Conservation (phyloP, 2,888 invertebrate genomes). For the Rhingia rostrata region DNA sequence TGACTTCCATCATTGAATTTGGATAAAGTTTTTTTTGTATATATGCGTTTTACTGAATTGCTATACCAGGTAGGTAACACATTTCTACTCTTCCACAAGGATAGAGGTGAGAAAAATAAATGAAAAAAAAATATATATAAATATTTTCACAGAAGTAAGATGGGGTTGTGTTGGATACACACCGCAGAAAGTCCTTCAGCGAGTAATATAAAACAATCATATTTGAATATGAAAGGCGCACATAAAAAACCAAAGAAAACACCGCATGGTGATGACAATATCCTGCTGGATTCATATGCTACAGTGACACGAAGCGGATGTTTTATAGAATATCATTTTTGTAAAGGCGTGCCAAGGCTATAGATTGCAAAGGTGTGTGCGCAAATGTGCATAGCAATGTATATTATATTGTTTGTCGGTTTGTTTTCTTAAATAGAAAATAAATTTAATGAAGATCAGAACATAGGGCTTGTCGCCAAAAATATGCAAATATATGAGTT, state of each 20-base stretch:
- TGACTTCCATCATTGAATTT: constrained; percentile 38
- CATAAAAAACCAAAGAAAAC: constrained; percentile 16
- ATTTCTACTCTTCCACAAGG: not conserved
- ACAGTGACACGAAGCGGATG: not conserved
- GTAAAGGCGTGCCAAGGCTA: constrained; percentile 29
- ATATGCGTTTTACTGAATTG: not conserved
- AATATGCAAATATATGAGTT: too few species aligned
- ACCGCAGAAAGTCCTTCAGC: constrained; percentile 34
- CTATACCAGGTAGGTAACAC: constrained; percentile 10
- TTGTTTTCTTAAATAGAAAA: not conserved
- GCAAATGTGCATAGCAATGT: constrained; percentile 11
- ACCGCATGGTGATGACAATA: constrained; percentile 4
- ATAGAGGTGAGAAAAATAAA: too few species aligned
- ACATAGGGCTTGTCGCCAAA: too few species aligned
- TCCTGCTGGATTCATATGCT: not conserved
- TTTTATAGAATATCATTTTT: not conserved
- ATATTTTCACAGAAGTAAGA: constrained; percentile 14
- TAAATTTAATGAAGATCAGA: not conserved
- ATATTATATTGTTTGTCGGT: constrained; percentile 1
- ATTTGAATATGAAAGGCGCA: constrained; percentile 51
- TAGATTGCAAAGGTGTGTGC: constrained; percentile 12
- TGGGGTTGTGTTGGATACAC: constrained; percentile 6
- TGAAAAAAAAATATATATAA: not conserved
- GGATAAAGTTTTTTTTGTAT: constrained; percentile 39
- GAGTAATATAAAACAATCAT: constrained; percentile 59